Evolutionary conservation across 2,888 invertebrate genomes (phyloP), one percentile per base, ranked within the genome.

Genomic region (Agriopis aurantiaria): DNA sequence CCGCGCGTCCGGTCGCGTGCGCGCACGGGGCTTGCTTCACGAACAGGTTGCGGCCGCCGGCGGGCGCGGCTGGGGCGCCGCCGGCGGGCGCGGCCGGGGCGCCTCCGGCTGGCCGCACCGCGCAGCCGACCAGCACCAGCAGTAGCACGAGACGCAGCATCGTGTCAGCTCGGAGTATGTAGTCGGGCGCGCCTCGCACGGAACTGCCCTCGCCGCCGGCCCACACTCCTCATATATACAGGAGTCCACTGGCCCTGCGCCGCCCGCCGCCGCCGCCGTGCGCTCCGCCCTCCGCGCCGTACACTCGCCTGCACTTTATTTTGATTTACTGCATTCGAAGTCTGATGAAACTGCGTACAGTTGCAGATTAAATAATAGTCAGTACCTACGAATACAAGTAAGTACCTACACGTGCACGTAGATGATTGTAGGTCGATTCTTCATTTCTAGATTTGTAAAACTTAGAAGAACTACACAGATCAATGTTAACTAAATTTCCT

Each of bases 21-120:
- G 46, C 62, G 63, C 83, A 83, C 4, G 77, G 78, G 45, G 69
- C 65, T 49, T 73, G 76, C 51, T 77, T 72, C 12, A 80, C 56
- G 69, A 78, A 80, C 57, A 77, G 66, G 58, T 75, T 75, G 41
- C 81, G 64, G 17, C 10, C 11, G 0, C 9, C n/a, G 57, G 0
- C 17, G 43, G 10, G 17, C 10, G 57, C 11, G 41, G 49, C 46
- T 12, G 45, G 11, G 33, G 46, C 58, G 12, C 12, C 43, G 58
- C 12, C 23, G 23, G 5, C 62, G 17, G 52, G 53, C 33, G 48
- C 23, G 51, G 59, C 14, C 48, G 8, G 17, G 7, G 65, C 4
- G 53, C 41, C 23, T n/a, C 33, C 23, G 41, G 53, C 48, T 1
- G 17, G 58, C n/a, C 72, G 53, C 33, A 68, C 69, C 57, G 68